Percentiles rank a stretch among this genome's conserved stretches.
Conservation (phyloP, 2,797 vertebrate species). For the Paratrypauchen microcephalus region DNA sequence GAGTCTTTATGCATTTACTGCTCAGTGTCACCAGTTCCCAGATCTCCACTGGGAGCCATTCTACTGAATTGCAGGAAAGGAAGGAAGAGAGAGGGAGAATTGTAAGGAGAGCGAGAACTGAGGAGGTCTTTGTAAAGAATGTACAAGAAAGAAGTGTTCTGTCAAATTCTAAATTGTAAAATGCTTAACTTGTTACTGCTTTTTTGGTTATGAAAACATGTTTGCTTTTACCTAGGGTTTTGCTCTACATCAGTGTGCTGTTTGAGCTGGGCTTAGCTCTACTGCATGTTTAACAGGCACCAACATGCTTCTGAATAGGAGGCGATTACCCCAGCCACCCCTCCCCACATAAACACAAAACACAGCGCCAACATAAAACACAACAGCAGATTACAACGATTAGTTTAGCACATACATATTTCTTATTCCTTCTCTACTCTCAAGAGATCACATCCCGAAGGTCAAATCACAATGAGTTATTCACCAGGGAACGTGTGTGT, state of each 20-base stretch:
- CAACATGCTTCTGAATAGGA: conserved; percentile 52
- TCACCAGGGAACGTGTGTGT: conserved; percentile 51
- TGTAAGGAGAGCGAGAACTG: conserved; percentile 51
- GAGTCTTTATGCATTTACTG: conserved; percentile 58
- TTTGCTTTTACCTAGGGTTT: conserved; percentile 32
- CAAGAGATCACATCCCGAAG: conserved; percentile 68
- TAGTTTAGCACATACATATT: conserved; percentile 50
- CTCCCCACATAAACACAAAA: conserved; percentile 29
- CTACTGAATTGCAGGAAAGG: conserved; percentile 60
- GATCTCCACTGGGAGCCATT: conserved; percentile 61
- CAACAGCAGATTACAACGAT: conserved; percentile 60
- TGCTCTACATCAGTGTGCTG: conserved; percentile 43
- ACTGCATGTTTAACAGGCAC: conserved; percentile 64
- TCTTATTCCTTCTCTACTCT: conserved; percentile 26
- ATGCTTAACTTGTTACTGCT: conserved; percentile 13
- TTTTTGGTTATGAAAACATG: conserved; percentile 12
- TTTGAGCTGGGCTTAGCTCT: conserved; percentile 52
- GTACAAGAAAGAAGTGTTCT: conserved; percentile 35
- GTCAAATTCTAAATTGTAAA: conserved; percentile 1
- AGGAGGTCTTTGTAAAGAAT: conserved; percentile 59
- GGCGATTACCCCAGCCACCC: conserved; percentile 47
- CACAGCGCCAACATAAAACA: conserved; percentile 38
- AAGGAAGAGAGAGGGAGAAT: conserved; percentile 45
- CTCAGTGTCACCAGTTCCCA: conserved; percentile 58
- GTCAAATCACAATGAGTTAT: conserved; percentile 71